Evolutionary conservation across 2,888 invertebrate genomes (phyloP).

Genomic region (Pinctada fucata): DNA sequence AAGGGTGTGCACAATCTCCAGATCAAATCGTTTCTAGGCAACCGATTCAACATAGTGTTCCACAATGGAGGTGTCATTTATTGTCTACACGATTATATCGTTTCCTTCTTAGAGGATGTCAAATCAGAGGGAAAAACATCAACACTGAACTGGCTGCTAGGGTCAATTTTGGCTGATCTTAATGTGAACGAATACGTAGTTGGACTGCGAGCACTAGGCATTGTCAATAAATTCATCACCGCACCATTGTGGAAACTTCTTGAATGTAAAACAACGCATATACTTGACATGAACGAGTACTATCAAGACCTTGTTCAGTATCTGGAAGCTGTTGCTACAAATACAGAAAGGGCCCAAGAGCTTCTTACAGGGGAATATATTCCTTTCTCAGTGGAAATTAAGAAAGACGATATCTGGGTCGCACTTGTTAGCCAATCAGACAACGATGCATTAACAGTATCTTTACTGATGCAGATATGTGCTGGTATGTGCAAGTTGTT

Average conservation of each 20-base stretch:
- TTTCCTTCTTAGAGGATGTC: neutral
- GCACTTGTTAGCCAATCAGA: slow-evolving; percentile 2
- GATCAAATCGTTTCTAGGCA: neutral
- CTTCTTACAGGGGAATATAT: neutral
- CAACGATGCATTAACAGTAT: neutral
- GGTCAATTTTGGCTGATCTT: neutral
- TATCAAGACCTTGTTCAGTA: slow-evolving; percentile 7
- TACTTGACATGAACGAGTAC: slow-evolving; percentile 9
- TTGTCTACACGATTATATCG: neutral
- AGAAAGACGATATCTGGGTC: neutral
- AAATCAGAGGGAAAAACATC: slow-evolving; percentile 14
- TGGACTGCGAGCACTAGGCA: slow-evolving; percentile 12
- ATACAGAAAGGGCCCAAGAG: neutral
- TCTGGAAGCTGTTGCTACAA: slow-evolving; percentile 3
- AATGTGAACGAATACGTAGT: neutral
- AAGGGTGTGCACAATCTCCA: neutral
- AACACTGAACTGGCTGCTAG: slow-evolving; percentile 1
- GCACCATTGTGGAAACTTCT: slow-evolving; percentile 15
- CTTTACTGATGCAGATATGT: slow-evolving; percentile 3
- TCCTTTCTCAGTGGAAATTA: neutral
- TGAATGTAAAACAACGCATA: slow-evolving; percentile 5
- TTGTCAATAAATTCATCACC: slow-evolving; percentile 20
- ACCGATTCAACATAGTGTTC: slow-evolving; percentile 22
- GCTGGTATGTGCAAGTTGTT: slow-evolving; percentile 1
- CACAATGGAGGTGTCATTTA: slow-evolving; percentile 15